Percentiles rank a stretch among this genome's conserved stretches.
Conservation (phyloP, 2,797 vertebrate genomes). For the Molothrus ater region DNA sequence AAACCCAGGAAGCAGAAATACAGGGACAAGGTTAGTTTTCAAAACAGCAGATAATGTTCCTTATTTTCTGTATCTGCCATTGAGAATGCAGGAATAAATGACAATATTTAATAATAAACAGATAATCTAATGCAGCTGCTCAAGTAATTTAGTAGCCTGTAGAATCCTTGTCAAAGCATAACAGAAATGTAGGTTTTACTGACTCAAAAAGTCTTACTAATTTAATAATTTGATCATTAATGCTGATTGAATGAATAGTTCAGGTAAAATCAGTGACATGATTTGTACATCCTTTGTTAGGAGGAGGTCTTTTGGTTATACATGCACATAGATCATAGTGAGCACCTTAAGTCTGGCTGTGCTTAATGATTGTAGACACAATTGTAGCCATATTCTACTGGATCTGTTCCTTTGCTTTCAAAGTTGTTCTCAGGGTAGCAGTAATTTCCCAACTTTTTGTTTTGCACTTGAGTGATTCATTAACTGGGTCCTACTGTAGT, state of each 20-base stretch:
- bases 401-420: neutral
- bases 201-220: neutral
- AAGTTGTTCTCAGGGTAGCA: neutral
- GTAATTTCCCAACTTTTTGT: neutral
- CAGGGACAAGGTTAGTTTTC: neutral
- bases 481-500: neutral
- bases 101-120: neutral
- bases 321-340: accelerated
- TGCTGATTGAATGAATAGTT: neutral
- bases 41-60: neutral
- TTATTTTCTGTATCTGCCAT: neutral
- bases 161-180: neutral
- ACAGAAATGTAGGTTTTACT: neutral
- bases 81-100: no score
- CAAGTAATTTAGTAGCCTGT: neutral
- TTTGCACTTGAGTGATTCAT: neutral
- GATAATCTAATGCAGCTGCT: neutral
- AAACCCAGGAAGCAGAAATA: neutral
- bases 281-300: neutral
- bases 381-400: neutral
- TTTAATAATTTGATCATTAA: neutral
- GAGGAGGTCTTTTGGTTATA: neutral
- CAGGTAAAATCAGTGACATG: neutral
- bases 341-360: neutral
- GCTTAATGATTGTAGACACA: neutral